phyloP scores from a whole-genome alignment of 2,888 invertebrate genomes.

The Lottia gigantea region DNA sequence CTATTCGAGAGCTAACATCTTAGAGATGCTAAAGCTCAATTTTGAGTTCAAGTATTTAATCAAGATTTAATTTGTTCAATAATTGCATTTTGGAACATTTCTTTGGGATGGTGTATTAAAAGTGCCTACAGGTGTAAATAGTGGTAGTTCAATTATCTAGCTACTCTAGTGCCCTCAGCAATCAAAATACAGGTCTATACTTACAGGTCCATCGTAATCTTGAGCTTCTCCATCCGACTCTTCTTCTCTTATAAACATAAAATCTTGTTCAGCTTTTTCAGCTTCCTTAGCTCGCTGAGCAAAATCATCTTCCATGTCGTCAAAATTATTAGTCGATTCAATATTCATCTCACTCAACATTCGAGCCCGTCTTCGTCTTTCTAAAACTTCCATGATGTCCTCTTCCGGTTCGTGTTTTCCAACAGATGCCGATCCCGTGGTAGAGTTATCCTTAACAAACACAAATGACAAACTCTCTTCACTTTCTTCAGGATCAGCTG shows the following conservation, averaged over 20 bases:
- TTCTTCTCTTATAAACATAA: neutral
- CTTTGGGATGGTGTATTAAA: too few relatives aligned
- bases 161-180: too few relatives aligned
- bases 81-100: too few relatives aligned
- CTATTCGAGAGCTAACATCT: too few relatives aligned
- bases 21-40: too few relatives aligned
- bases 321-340: neutral
- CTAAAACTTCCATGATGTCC: neutral
- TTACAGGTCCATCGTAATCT: neutral
- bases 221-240: neutral
- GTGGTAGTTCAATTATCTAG: too few relatives aligned
- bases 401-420: neutral
- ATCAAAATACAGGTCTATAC: neutral
- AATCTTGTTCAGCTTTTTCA: neutral
- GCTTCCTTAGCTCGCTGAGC: neutral
- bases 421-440: neutral
- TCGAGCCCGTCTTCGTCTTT: neutral
- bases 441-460: neutral
- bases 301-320: neutral
- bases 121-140: too few relatives aligned
- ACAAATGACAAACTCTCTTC: constrained; percentile 5
- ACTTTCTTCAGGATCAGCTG: neutral
- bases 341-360: neutral
- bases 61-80: too few relatives aligned
- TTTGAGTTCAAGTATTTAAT: too few relatives aligned